Evolutionary conservation across 2,797 vertebrate genomes (phyloP), one percentile per base, ranked within the genome.

Genomic region (Triplophysa bombifrons): DNA sequence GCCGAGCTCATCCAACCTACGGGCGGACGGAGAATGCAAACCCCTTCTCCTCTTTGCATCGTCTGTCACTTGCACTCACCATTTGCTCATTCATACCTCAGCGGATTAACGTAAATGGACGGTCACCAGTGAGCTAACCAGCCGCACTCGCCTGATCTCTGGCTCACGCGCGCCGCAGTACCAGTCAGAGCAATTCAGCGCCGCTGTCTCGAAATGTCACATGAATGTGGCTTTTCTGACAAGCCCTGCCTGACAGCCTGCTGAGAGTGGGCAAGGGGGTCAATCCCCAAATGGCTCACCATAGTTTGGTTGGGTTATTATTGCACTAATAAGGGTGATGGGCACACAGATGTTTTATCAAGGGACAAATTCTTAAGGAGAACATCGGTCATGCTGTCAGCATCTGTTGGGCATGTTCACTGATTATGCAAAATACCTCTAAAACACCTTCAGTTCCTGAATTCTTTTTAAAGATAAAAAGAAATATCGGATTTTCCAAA

Each of bases 211-310:
- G 70, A 83, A 84, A 78, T 79, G 75, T 81, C 80, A 81, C 78
- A 79, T 83, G 68, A 86, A 86, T 86, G 80, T 84, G 72, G 78
- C 75, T 82, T 69, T 82, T 78, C 74, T 66, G 78, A 79, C 76
- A 65, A 84, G 72, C 46, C 75, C 72, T 66, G 74, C 55, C 83
- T 84, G 78, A 81, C 75, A 79, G 68, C 74, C 80, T 81, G 80
- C 80, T 86, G 77, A 63, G 80, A 81, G 58, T 60, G 64, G 72
- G 72, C 74, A 77, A 73, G 61, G 74, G 80, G 50, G 78, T 78
- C 70, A 56, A 72, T 76, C 80, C 80, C 80, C 82, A 84, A 85
- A 86, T 81, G 74, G 61, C 71, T 75, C 30, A 84, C 53, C 41
- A 51, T 48, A 72, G 63, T 81, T 73, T 58, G 70, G 77, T 60